These are phyloP conservation scores for Ibycter americanus DNA, from an alignment of 2,797 vertebrate species.

Conservation along the genomic window DNA sequence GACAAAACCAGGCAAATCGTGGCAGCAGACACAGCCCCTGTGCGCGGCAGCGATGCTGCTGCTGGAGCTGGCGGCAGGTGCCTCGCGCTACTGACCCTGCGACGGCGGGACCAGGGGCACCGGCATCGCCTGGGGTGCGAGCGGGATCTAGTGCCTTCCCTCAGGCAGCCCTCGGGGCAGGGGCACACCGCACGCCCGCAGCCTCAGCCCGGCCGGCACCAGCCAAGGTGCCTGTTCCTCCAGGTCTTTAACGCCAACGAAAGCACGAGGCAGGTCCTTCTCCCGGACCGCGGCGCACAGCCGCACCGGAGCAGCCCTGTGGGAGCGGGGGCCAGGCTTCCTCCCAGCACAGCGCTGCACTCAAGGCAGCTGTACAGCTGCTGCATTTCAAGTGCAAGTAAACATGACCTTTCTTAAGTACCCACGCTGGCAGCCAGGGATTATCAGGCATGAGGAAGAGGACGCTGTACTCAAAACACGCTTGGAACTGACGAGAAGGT, in stretches of 20 bases:
- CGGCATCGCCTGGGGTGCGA: fast-evolving
- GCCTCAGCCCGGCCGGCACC: not conserved
- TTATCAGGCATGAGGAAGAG: not conserved
- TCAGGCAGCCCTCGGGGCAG: not conserved
- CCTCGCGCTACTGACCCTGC: fast-evolving
- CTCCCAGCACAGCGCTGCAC: not conserved
- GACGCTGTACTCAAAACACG: fast-evolving
- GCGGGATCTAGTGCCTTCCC: fast-evolving
- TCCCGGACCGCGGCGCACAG: not conserved
- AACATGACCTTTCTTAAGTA: not conserved
- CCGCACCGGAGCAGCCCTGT: no score
- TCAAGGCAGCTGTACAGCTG: not conserved
- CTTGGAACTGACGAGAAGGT: not conserved
- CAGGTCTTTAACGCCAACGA: not conserved
- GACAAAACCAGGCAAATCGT: fast-evolving
- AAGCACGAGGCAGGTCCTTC: not conserved
- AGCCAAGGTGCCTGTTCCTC: not conserved
- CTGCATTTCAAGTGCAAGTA: not conserved
- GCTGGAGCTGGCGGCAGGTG: fast-evolving
- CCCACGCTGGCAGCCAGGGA: not conserved
- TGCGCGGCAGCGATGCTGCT: not conserved
- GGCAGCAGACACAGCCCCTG: not conserved
- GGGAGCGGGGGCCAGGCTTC: not conserved
- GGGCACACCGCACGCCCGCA: fast-evolving
- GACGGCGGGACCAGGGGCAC: fast-evolving